These are phyloP conservation scores for Pelobates cultripes DNA, from an alignment of 2,797 vertebrate species.

Conservation along the genomic window DNA sequence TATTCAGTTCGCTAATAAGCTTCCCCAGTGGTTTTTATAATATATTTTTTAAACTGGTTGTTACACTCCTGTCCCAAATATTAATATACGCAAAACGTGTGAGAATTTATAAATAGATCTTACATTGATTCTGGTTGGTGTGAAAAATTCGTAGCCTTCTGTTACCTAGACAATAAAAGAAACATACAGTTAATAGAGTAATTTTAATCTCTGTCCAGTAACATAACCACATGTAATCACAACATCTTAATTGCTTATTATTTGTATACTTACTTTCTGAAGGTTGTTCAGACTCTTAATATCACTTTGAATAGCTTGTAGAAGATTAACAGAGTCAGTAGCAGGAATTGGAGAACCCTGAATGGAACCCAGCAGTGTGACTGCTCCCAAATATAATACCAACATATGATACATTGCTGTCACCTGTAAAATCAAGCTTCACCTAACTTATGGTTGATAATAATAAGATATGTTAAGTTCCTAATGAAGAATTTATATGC, in stretches of 20 bases:
- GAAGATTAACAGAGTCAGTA: not conserved
- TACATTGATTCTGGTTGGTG: not conserved
- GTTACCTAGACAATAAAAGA: not conserved
- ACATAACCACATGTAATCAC: not conserved
- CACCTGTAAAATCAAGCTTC: not conserved
- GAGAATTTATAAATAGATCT: not conserved
- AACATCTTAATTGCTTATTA: not conserved
- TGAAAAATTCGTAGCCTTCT: not conserved
- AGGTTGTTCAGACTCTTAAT: constrained; percentile 34
- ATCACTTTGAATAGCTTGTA: not conserved
- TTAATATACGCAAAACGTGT: too few relatives aligned
- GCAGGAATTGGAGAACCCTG: constrained; percentile 45
- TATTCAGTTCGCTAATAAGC: too few relatives aligned
- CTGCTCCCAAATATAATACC: constrained; percentile 61
- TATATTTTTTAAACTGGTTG: too few relatives aligned
- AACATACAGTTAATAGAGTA: not conserved
- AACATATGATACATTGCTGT: constrained; percentile 65
- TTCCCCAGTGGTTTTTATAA: too few relatives aligned
- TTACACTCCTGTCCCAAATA: too few relatives aligned
- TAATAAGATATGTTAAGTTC: constrained; percentile 54
- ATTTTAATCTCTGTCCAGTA: not conserved
- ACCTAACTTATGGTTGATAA: constrained; percentile 33
- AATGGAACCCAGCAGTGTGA: constrained; percentile 58
- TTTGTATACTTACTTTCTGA: constrained; percentile 62
- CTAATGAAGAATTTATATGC: constrained; percentile 73